These are phyloP conservation scores for Larimichthys polyactis DNA, from an alignment of 2,113 vertebrate genomes.

Conservation along the genomic window DNA sequence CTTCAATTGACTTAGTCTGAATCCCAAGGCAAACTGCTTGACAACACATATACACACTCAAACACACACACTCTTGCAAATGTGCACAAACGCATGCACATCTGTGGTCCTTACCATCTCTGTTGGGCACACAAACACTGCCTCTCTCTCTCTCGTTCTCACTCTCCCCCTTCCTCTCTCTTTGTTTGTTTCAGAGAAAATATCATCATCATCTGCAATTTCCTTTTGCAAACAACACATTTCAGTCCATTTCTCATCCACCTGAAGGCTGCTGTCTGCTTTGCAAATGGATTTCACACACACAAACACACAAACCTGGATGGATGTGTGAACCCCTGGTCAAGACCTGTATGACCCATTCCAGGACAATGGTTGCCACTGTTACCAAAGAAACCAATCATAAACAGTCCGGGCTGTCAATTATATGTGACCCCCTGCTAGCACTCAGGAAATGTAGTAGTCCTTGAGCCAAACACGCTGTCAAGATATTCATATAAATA, in stretches of 20 bases:
- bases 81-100: slow-evolving; percentile 30
- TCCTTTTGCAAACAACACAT: slow-evolving; percentile 43
- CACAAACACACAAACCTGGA: neutral
- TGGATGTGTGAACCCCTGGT: neutral
- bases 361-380: neutral
- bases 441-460: neutral
- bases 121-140: slow-evolving; percentile 7
- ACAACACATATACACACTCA: slow-evolving; percentile 18
- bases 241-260: slow-evolving; percentile 33
- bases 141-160: neutral
- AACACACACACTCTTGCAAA: slow-evolving; percentile 10
- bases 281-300: slow-evolving; percentile 19
- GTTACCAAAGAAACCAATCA: slow-evolving; percentile 28
- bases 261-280: neutral
- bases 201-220: slow-evolving; percentile 49
- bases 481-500: slow-evolving; percentile 48
- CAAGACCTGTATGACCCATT: slow-evolving; percentile 9
- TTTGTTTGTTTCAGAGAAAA: slow-evolving; percentile 38
- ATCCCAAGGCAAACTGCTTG: slow-evolving; percentile 44
- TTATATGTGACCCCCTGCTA: slow-evolving; percentile 14
- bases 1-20: slow-evolving; percentile 53
- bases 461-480: slow-evolving; percentile 21
- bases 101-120: slow-evolving; percentile 19
- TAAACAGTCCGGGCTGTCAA: slow-evolving; percentile 39
- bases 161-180: neutral